Evolutionary conservation across 1,140 invertebrate genomes (phyloP).

Genomic region (Drosophila aff.): DNA sequence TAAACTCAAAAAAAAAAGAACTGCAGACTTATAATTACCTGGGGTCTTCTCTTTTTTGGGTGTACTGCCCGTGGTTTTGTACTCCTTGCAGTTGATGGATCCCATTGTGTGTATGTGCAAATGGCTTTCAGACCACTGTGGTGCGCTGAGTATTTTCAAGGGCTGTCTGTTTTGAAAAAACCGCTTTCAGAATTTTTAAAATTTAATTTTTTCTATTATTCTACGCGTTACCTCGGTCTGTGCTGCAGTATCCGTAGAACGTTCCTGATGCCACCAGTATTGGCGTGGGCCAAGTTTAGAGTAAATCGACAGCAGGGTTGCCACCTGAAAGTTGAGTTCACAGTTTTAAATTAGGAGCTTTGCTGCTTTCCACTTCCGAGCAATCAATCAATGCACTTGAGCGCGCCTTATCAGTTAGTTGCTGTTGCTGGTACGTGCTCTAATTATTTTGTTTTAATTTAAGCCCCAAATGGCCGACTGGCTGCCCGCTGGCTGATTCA

Average conservation of each 20-base stretch:
- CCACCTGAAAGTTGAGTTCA: conserved; percentile 41
- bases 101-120: conserved; percentile 58
- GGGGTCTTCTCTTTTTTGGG: conserved; percentile 63
- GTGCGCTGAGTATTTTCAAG: conserved; percentile 15
- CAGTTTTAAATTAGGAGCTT: conserved; percentile 12
- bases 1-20: not conserved
- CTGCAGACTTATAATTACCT: conserved; percentile 35
- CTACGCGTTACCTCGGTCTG: conserved; percentile 5
- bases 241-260: not conserved
- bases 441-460: conserved; percentile 20
- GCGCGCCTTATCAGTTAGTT: conserved; percentile 29
- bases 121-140: not conserved
- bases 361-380: conserved; percentile 7
- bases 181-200: not conserved
- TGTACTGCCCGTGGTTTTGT: conserved; percentile 71
- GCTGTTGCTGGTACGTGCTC: conserved; percentile 20
- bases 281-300: conserved; percentile 19
- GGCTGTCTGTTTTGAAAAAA: not conserved
- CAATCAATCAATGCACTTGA: conserved; percentile 28
- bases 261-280: not conserved
- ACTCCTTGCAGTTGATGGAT: conserved; percentile 74
- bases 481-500: conserved; percentile 10
- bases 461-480: not conserved
- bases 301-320: conserved; percentile 18
- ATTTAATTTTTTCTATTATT: not conserved